Conservation (phyloP, 2,888 invertebrate species). For the Synanthedon formicaeformis region DNA sequence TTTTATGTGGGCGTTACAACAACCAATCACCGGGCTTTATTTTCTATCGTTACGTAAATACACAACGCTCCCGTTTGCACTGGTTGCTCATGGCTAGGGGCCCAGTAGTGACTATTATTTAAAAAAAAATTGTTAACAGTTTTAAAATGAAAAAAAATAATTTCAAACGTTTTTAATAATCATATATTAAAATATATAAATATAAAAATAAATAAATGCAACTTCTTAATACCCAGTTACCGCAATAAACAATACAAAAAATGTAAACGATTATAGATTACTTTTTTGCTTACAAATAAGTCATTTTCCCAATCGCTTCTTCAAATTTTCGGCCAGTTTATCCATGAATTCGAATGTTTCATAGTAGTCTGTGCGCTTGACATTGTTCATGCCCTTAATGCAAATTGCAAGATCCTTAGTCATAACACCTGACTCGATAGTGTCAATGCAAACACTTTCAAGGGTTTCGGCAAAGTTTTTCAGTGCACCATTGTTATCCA, state of each 20-base stretch:
- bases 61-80: too few relatives aligned
- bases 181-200: neutral
- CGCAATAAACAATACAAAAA: conserved; percentile 2
- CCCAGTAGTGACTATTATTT: too few relatives aligned
- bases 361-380: conserved; percentile 85
- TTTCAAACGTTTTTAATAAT: neutral
- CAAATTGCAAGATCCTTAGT: conserved; percentile 99
- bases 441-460: conserved; percentile 92
- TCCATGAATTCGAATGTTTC: conserved; percentile 98
- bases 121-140: too few relatives aligned
- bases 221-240: neutral
- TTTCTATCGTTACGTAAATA: too few relatives aligned
- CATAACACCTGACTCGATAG: conserved; percentile 95
- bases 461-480: conserved; percentile 86
- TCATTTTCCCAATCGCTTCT: conserved; percentile 72
- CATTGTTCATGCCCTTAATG: conserved; percentile 91
- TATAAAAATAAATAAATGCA: neutral
- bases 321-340: conserved; percentile 92
- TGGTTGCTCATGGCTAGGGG: too few relatives aligned
- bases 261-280: conserved; percentile 33
- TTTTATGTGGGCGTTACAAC: too few relatives aligned
- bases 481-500: conserved; percentile 86
- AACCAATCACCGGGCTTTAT: too few relatives aligned
- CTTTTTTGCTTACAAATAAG: conserved; percentile 31
- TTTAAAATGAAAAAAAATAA: too few relatives aligned